A percentile compares a stretch with the other conserved stretches of the same genome.
These are phyloP conservation scores for Zoanthus sociatus DNA, from an alignment of 92 coral and sea anemone species.

Conservation along the genomic window DNA sequence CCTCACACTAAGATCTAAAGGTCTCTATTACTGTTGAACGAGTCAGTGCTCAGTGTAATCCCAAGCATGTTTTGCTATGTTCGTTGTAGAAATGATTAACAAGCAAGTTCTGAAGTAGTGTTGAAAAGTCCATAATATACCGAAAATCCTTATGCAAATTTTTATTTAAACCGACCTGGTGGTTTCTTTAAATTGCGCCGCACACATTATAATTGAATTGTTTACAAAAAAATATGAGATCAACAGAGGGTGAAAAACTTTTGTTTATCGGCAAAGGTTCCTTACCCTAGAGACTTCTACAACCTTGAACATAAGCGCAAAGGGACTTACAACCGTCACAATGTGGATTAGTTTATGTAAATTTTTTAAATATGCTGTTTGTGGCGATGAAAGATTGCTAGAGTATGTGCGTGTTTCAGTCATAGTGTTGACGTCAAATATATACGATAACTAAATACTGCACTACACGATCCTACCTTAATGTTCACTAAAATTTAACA, in stretches of 20 bases:
- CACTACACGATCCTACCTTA: background rate
- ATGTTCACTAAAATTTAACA: background rate
- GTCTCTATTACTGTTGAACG: too few relatives aligned
- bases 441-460: background rate
- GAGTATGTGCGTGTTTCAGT: background rate
- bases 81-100: too few relatives aligned
- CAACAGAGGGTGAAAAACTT: background rate
- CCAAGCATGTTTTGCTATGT: too few relatives aligned
- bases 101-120: background rate
- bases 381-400: slow-evolving; percentile 6
- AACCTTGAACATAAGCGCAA: background rate
- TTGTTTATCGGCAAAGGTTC: background rate
- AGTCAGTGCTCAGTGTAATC: too few relatives aligned
- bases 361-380: slow-evolving; percentile 5
- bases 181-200: too few relatives aligned
- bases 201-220: background rate
- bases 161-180: background rate
- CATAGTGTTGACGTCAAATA: background rate
- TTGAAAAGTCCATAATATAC: background rate
- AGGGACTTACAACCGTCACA: background rate
- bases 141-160: background rate
- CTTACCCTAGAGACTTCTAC: slow-evolving; percentile 15
- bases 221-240: background rate
- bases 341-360: slow-evolving; percentile 35
- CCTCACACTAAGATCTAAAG: too few relatives aligned